Conservation (phyloP, 2,113 vertebrate genomes). For the Nicator chloris region DNA sequence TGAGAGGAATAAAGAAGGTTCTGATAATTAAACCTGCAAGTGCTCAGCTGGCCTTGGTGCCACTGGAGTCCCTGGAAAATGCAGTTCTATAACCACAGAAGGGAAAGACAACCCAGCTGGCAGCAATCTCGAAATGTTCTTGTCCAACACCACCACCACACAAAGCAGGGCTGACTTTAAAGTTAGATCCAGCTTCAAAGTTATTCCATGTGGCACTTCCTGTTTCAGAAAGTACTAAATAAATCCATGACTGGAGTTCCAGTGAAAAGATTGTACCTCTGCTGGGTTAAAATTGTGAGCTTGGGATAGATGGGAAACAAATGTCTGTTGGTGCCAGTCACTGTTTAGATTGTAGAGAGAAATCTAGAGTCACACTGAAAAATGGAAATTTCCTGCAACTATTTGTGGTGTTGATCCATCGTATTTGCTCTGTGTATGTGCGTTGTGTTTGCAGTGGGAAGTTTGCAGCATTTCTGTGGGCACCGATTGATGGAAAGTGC, state of each 20-base stretch:
- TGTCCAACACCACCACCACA: neutral
- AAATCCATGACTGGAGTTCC: neutral
- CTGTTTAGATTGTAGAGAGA: neutral
- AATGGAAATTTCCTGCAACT: neutral
- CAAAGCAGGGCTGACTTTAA: neutral
- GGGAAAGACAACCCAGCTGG: too few relatives aligned
- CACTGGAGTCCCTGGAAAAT: neutral
- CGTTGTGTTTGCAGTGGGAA: neutral
- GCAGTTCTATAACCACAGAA: neutral
- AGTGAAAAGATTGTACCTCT: neutral
- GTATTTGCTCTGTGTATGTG: neutral
- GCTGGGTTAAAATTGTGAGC: neutral
- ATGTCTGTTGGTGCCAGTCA: neutral
- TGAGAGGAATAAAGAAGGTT: neutral
- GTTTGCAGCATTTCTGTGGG: neutral
- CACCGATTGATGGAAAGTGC: neutral
- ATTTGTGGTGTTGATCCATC: neutral
- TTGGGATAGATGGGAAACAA: neutral
- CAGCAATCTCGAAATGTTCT: neutral
- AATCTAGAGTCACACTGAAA: neutral
- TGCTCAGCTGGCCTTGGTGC: neutral
- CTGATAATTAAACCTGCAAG: neutral
- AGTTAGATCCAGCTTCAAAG: neutral
- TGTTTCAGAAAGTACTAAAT: neutral
- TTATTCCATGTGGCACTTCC: neutral